Evolutionary conservation across 2,888 invertebrate species (phyloP), one percentile per base, ranked within the genome.

Genomic region (Amphimallon solstitiale): DNA sequence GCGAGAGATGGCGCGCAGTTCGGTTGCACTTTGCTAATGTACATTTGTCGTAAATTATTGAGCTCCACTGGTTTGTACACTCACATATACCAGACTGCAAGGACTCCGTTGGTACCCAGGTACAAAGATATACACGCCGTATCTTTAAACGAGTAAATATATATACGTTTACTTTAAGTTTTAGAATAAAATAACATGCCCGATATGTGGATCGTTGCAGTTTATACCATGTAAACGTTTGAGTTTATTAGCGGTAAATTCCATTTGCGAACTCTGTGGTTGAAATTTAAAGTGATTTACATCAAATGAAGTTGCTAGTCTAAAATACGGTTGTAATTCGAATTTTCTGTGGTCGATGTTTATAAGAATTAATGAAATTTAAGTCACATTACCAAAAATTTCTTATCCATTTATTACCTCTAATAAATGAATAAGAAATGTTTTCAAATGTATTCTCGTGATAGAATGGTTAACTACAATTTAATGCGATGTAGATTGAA

Each of bases 1-100:
- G 65, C 65, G 65, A 65, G 54, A 62, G 68, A 68, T 66, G 64
- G 66, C 15, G 54, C 52, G 45, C 65, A 37, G 40, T 48, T 59
- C 54, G 48, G 59, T 61, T 61, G 54, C 65, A 68, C 63, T 40
- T 52, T 45, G 46, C 67, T 62, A 63, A 63, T 60, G 60, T 56
- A 59, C 61, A 61, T 21, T 65, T 48, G 40, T 40, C n/a, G 43
- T 65, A 65, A 65, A 60, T 63, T 65, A 65, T 65, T 17, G 48
- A 49, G 48, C 61, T 34, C 23, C 45, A 43, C 17, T 21, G 40
- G 12, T 49, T 49, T 62, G 61, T 49, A 34, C 37, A 49, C 40
- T 15, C 21, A 54, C 21, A 52, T 17, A 56, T 23, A 17, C 45
- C 34, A 60, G 46, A 4, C 23, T 19, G n/a, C 52, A 52, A 35